phyloP scores from a whole-genome alignment of 2,888 invertebrate genomes.

The Leptodirus hochenwartii region DNA sequence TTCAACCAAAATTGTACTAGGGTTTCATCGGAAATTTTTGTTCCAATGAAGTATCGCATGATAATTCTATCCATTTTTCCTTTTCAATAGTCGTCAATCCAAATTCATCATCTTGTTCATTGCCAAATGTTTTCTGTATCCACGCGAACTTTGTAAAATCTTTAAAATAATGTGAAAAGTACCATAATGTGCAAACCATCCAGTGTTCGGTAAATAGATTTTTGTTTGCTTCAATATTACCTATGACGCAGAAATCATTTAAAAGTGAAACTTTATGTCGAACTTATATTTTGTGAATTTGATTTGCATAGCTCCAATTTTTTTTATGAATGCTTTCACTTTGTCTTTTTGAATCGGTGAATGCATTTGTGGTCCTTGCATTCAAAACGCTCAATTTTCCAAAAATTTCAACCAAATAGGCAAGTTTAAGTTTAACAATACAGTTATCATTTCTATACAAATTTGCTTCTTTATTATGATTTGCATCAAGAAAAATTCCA shows the following conservation, averaged over 20 bases:
- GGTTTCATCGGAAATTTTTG: conserved; percentile 7
- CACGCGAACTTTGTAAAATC: conserved; percentile 6
- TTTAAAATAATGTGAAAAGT: conserved; percentile 6
- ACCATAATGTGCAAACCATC: conserved; percentile 5
- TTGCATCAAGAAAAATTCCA: conserved; percentile 4
- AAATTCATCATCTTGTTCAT: conserved; percentile 6
- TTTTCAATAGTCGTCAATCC: conserved; percentile 6
- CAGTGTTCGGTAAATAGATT: too few relatives aligned
- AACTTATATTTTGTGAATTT: conserved; percentile 6
- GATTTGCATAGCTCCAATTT: conserved; percentile 6
- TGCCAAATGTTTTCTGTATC: conserved; percentile 6
- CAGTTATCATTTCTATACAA: conserved; percentile 6
- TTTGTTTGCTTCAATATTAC: conserved; percentile 6
- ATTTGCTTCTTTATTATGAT: conserved; percentile 5
- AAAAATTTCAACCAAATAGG: conserved; percentile 8
- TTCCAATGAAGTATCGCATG: conserved; percentile 5
- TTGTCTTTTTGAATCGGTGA: conserved; percentile 5
- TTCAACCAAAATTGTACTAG: conserved; percentile 7
- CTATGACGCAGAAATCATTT: conserved; percentile 5
- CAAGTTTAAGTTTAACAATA: conserved; percentile 8
- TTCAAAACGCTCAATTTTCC: conserved; percentile 8
- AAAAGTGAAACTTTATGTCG: conserved; percentile 7
- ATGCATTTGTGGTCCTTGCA: conserved; percentile 8
- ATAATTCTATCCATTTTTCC: conserved; percentile 3
- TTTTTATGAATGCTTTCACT: conserved; percentile 8